These are phyloP conservation scores for Philereme vetulata DNA, from an alignment of 2,888 invertebrate genomes.

Conservation along the genomic window DNA sequence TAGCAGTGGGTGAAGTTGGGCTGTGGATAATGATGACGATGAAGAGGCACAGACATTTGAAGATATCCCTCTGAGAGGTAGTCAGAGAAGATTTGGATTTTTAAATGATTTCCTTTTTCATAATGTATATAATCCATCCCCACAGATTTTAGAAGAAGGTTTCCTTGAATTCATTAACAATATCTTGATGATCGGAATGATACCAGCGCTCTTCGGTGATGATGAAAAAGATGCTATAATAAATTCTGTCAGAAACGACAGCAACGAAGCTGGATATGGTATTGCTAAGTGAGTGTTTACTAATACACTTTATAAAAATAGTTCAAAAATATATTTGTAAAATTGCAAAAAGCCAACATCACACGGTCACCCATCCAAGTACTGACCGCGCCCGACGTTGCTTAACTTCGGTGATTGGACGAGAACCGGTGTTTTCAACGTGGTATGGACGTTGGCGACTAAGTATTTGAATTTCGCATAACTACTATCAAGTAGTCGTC, in stretches of 20 bases:
- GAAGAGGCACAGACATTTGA: no score
- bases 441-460: constrained; percentile 69
- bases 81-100: no score
- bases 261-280: constrained; percentile 88
- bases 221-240: constrained; percentile 94
- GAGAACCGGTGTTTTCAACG: constrained; percentile 78
- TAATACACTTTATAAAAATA: not conserved
- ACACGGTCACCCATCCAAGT: constrained; percentile 77
- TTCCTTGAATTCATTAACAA: constrained; percentile 96
- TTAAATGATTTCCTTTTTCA: no score
- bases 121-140: not conserved
- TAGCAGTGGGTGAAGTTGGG: no score
- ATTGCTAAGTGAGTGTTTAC: constrained; percentile 85
- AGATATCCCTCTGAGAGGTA: no score
- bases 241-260: constrained; percentile 86
- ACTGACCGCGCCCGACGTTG: constrained; percentile 79
- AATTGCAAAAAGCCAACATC: no score
- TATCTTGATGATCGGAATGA: constrained; percentile 94
- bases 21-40: no score
- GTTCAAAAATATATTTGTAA: no score
- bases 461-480: no score
- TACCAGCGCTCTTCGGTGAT: constrained; percentile 93
- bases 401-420: constrained; percentile 81
- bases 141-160: constrained; percentile 88
- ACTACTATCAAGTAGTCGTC: no score